Conservation (phyloP, 2,113 vertebrate species). For the Pagrus major region DNA sequence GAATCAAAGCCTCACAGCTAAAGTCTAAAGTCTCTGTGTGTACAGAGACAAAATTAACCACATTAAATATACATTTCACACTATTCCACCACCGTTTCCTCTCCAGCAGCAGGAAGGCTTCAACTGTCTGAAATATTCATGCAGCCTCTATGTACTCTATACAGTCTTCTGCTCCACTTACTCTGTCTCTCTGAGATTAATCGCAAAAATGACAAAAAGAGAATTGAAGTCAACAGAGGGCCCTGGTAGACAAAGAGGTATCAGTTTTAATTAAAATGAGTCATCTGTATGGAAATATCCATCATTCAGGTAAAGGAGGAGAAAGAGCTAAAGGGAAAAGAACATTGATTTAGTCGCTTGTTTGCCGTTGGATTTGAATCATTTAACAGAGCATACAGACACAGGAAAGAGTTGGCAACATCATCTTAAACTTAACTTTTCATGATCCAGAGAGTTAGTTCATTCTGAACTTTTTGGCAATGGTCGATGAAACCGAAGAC, state of each 20-base stretch:
- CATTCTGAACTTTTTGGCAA: no score
- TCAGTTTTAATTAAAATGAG: background rate
- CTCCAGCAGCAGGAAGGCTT: background rate
- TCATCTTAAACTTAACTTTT: no score
- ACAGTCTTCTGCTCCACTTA: background rate
- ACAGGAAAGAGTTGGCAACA: no score
- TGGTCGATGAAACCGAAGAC: no score
- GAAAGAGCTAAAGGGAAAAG: background rate
- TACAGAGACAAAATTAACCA: constrained; percentile 1
- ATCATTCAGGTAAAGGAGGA: background rate
- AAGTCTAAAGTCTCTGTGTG: background rate
- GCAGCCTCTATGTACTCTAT: background rate
- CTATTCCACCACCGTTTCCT: background rate
- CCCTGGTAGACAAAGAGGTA: no score
- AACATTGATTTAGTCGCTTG: background rate
- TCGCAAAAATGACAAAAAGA: background rate
- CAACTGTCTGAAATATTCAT: constrained; percentile 20
- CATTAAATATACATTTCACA: constrained; percentile 32
- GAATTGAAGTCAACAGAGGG: background rate
- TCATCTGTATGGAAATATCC: background rate
- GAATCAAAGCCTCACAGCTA: background rate
- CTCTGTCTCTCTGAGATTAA: background rate
- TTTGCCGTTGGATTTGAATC: no score
- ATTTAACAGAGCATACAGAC: no score
- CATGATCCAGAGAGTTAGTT: no score